Evolutionary conservation across 2,888 invertebrate species (phyloP), one percentile per base, ranked within the genome.

Genomic region (Papilio elwesi): DNA sequence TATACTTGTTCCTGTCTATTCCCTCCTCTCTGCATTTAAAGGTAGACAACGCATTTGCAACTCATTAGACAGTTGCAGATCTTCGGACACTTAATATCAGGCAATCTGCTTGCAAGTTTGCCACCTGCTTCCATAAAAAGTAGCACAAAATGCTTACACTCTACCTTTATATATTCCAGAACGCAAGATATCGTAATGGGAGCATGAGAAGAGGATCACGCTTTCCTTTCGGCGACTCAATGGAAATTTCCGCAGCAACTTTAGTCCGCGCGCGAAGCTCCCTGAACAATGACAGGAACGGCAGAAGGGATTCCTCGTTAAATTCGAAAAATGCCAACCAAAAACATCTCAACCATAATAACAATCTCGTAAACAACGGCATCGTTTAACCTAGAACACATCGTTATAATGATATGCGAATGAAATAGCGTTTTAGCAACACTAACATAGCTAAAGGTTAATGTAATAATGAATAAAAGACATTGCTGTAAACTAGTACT

Each of bases 191-290:
- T 78, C 85, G 89, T 73, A 83, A 83, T 74, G 88, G 89, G 74
- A 87, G 86, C 74, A 81, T 80, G 74, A 81, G 93, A 62, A 85
- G 91, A 26, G 92, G 92, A 15, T 93, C 93, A 3, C 85, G 90
- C 13, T 83, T 93, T 0, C 91, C 93, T 0, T 92, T 89, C 81
- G 93, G 93, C 0, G 93, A 93, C 74, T 93, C 93, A 26, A 91
- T 92, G 91, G 93, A 93, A 75, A 93, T 93, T 75, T 93, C 93
- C 0, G 93, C 93, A 4, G 90, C 93, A 0, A 90, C 92, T 0
- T 82, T 93, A 12, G 91, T 90, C 12, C 80, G 92, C 15, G 93
- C 90, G 2, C 80, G 91, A 12, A 85, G 79, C 76, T 92, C 92
- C 0, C 69, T 91, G 13, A 83, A 83, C 72, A 86, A 84, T 73